Evolutionary conservation across 2,888 invertebrate genomes (phyloP), one percentile per base, ranked within the genome.

Genomic region (Trimorus sp.): DNA sequence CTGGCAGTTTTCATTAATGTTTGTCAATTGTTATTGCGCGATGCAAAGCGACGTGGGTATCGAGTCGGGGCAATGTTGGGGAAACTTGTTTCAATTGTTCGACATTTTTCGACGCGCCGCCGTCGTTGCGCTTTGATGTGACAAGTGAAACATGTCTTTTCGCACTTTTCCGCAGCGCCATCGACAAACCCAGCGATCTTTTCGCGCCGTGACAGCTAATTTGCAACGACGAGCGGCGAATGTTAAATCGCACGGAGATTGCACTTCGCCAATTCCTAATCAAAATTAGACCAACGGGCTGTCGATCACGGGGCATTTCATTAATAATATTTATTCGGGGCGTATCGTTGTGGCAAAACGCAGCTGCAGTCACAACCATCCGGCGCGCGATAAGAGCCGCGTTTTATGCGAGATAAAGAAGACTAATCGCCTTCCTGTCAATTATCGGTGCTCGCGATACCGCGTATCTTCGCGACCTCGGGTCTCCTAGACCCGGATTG

Each of bases 371-470:
- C 77, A 75, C 79, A 77, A 77, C 82, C 79, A 83, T 83, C 79
- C 79, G 79, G 79, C 82, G 38, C 54, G 37, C 65, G 83, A 83
- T 85, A 84, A 84, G 76, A 65, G 70, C 65, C 40, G 78, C 79
- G 83, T 86, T 86, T 85, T 85, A 84, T 84, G 79, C 75, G 63
- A 83, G 84, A 87, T 86, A 86, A 85, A 78, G 84, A 84, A 84
- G 85, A 85, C 85, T 84, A 83, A 86, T 85, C 85, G 85, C 80
- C 79, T 81, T 83, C 82, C 85, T 83, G 85, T 84, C 86, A 85
- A 85, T 85, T 84, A 85, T 82, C 82, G 77, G 82, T 76, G 71
- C 75, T 68, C 70, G 75, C 66, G 82, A 79, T 82, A 82, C 26
- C 78, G 65, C 78, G 74, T 82, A 82, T 82, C 82, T 78, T 78